Conservation (phyloP, 2,888 invertebrate genomes). For the Hypercompe scribonia region DNA sequence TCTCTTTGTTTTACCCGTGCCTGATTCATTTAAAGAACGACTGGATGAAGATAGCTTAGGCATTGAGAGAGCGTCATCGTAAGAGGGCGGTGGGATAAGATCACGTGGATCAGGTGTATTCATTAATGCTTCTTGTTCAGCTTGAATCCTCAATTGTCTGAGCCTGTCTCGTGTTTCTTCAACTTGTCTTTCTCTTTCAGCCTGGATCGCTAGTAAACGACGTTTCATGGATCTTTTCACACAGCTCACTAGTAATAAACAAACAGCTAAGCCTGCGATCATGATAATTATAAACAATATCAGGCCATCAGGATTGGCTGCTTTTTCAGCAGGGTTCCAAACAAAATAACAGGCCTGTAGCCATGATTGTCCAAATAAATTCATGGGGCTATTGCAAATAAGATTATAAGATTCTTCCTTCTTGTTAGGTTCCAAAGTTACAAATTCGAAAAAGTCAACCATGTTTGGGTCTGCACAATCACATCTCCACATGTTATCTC, state of each 20-base stretch:
- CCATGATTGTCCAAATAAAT: constrained; percentile 89
- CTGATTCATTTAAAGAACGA: constrained; percentile 83
- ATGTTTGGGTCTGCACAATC: constrained; percentile 88
- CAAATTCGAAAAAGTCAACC: constrained; percentile 87
- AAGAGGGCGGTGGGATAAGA: constrained; percentile 90
- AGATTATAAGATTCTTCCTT: constrained; percentile 83
- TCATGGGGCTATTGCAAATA: constrained; percentile 89
- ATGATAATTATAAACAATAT: constrained; percentile 87
- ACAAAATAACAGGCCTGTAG: constrained; percentile 87
- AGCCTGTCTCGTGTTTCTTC: constrained; percentile 87
- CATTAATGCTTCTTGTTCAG: constrained; percentile 84
- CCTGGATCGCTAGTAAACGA: constrained; percentile 80
- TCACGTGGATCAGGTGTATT: constrained; percentile 90
- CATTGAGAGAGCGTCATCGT: constrained; percentile 92
- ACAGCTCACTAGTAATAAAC: constrained; percentile 84
- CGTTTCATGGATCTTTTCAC: constrained; percentile 86
- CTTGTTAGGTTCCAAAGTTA: constrained; percentile 86
- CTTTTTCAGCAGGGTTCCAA: constrained; percentile 85
- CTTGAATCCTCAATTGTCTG: constrained; percentile 83
- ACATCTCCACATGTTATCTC: constrained; percentile 93
- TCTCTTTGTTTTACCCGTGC: constrained; percentile 74
- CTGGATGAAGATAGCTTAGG: constrained; percentile 89
- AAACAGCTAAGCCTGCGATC: constrained; percentile 83
- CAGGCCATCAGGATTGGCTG: constrained; percentile 78
- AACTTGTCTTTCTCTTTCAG: constrained; percentile 85